Evolutionary conservation across 2,888 invertebrate genomes (phyloP), one percentile per base, ranked within the genome.

Genomic region (Campaea margaritaria): DNA sequence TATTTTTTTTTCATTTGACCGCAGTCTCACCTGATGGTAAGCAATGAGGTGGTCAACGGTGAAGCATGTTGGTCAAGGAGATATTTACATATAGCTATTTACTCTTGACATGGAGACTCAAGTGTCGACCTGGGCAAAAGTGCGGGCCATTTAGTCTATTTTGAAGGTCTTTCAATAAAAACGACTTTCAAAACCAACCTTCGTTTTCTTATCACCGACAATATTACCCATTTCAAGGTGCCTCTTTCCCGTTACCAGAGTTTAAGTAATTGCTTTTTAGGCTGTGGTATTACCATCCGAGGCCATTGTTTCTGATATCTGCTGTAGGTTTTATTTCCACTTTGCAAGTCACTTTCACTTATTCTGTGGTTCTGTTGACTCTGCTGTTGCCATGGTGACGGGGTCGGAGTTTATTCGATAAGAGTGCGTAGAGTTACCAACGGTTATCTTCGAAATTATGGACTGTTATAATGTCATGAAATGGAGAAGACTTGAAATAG

Each of bases 321-420:
- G 46, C 46, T 31, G n/a, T 36, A 42, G 50, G 41, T 34, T 55
- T 34, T 46, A 53, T 63, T 58, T 47, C 60, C 57, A 51, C 43
- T 52, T 48, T 42, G 47, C 38, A 56, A 51, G 2, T 31, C 9
- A 31, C 31, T 31, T 1, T 9, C 8, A 31, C 10, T 31, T 31
- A 31, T 31, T 31, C 31, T 31, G 31, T 31, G 31, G 31, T 67
- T 71, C 54, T 80, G 80, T 82, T 81, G 73, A 74, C 69, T 73
- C 56, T 59, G 31, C 31, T 42, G 78, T 74, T 63, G 71, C 67
- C 70, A 75, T 74, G 52, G 70, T 63, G 70, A 77, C 78, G 31
- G 42, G 53, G 64, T 54, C 50, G 53, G 55, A 65, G 48, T 44
- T 31, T 21, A 42, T 51, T 54, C 34, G 39, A 42, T 52, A 62